These are phyloP conservation scores for Leptura quadrifasciata DNA, from an alignment of 2,888 invertebrate genomes.

Conservation along the genomic window DNA sequence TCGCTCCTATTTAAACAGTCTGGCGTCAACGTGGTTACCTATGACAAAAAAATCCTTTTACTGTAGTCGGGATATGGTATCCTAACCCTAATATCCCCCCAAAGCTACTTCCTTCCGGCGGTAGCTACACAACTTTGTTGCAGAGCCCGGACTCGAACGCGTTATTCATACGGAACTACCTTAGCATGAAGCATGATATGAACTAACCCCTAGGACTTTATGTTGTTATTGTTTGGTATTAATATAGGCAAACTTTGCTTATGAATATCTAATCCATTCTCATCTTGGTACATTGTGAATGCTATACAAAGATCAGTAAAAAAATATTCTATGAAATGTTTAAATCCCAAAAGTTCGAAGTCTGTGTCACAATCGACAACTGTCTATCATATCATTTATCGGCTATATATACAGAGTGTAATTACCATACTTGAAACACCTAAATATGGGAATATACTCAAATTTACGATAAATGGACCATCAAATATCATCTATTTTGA, in stretches of 20 bases:
- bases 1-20: neutral
- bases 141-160: constrained; percentile 16
- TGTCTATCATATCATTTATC: too few species aligned
- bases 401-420: too few species aligned
- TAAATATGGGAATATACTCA: too few species aligned
- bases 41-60: neutral
- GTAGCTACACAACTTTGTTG: constrained; percentile 18
- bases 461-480: too few species aligned
- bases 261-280: constrained; percentile 28
- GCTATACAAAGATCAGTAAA: too few species aligned
- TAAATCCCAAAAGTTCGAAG: too few species aligned
- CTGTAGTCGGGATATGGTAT: neutral
- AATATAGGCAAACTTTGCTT: constrained; percentile 31
- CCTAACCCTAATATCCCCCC: constrained; percentile 12
- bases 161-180: constrained; percentile 25
- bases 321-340: too few species aligned
- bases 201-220: constrained; percentile 29
- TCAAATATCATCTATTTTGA: too few species aligned
- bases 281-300: constrained; percentile 8
- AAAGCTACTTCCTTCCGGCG: constrained; percentile 24
- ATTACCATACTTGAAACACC: too few species aligned
- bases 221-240: constrained; percentile 26
- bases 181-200: constrained; percentile 22
- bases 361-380: too few species aligned
- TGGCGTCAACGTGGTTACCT: neutral